A percentile compares a stretch with the other conserved stretches of the same genome.
These are phyloP conservation scores for Mus caroli DNA, from an alignment of 2,797 vertebrate genomes.

Conservation along the genomic window DNA sequence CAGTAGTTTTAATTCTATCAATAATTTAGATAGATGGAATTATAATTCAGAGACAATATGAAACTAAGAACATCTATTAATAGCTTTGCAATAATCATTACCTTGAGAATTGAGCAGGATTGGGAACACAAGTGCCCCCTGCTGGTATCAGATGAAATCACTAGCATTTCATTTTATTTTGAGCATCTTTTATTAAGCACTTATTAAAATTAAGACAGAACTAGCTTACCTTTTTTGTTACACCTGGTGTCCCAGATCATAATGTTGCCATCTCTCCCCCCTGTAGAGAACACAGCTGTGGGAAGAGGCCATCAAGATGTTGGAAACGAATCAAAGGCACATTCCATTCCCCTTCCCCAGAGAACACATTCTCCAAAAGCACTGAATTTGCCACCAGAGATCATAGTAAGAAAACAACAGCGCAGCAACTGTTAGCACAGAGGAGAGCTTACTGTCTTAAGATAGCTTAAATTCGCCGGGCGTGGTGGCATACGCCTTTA, in stretches of 20 bases:
- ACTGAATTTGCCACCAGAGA: not conserved
- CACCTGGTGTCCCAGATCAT: slow-evolving; percentile 99
- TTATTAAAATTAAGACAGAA: slow-evolving; percentile 45
- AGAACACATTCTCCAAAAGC: not conserved
- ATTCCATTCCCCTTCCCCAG: slow-evolving; percentile 49
- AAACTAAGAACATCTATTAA: slow-evolving; percentile 16
- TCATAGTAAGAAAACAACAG: slow-evolving; percentile 31
- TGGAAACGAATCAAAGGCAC: slow-evolving; percentile 40
- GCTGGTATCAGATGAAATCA: slow-evolving; percentile 53
- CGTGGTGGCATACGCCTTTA: too few relatives aligned
- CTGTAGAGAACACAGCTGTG: slow-evolving; percentile 97
- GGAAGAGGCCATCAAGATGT: slow-evolving; percentile 58
- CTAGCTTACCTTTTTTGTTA: slow-evolving; percentile 95
- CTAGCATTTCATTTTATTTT: slow-evolving; percentile 5
- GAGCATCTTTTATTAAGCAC: slow-evolving; percentile 2
- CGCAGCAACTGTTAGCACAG: slow-evolving; percentile 34
- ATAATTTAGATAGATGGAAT: slow-evolving; percentile 14
- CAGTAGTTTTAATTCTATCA: slow-evolving; percentile 24
- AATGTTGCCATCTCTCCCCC: slow-evolving; percentile 98
- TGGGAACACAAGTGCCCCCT: slow-evolving; percentile 65
- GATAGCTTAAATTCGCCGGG: not conserved
- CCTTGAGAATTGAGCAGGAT: slow-evolving; percentile 1
- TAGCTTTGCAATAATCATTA: not conserved
- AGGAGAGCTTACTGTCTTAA: not conserved
- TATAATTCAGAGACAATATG: slow-evolving; percentile 51